Conservation (phyloP, 30 jellyfish, hydroid and myxozoan species). For the Chrysaora quinquecirrha region DNA sequence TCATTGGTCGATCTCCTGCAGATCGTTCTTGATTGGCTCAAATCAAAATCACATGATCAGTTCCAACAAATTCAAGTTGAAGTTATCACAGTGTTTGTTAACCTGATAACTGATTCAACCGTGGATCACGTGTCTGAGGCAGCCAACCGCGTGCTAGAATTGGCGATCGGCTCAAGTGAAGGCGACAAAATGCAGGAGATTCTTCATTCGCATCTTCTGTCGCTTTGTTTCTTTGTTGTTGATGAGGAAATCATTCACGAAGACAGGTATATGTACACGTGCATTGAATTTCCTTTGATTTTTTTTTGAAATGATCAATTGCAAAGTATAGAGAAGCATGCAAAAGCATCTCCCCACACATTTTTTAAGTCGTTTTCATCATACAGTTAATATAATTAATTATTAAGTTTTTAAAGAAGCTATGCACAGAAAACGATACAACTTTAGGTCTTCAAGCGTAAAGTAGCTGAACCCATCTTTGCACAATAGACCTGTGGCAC, state of each 20-base stretch:
- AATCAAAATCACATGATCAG: constrained; percentile 34
- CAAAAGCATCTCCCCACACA: too few species aligned
- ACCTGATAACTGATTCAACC: constrained; percentile 40
- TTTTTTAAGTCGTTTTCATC: too few species aligned
- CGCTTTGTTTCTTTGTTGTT: constrained; percentile 57
- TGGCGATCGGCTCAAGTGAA: constrained; percentile 58
- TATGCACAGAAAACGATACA: too few species aligned
- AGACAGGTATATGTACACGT: constrained; percentile 30
- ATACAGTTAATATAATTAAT: too few species aligned
- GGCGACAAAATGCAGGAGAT: constrained; percentile 51
- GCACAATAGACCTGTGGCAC: too few species aligned
- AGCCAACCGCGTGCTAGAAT: constrained; percentile 50
- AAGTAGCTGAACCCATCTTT: too few species aligned
- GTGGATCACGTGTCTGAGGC: constrained; percentile 57
- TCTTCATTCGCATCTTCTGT: constrained; percentile 61
- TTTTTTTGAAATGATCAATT: too few species aligned
- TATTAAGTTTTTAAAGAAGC: too few species aligned
- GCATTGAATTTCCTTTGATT: not conserved
- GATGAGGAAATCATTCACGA: constrained; percentile 53
- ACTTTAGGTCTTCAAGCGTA: too few species aligned
- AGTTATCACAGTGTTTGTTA: constrained; percentile 52
- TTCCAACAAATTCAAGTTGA: constrained; percentile 45
- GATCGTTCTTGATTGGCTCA: constrained; percentile 35
- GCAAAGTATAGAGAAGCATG: too few species aligned
- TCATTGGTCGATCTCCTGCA: constrained; percentile 45